Evolutionary conservation across 2,797 vertebrate species (phyloP).

Genomic region (Columba guinea): DNA sequence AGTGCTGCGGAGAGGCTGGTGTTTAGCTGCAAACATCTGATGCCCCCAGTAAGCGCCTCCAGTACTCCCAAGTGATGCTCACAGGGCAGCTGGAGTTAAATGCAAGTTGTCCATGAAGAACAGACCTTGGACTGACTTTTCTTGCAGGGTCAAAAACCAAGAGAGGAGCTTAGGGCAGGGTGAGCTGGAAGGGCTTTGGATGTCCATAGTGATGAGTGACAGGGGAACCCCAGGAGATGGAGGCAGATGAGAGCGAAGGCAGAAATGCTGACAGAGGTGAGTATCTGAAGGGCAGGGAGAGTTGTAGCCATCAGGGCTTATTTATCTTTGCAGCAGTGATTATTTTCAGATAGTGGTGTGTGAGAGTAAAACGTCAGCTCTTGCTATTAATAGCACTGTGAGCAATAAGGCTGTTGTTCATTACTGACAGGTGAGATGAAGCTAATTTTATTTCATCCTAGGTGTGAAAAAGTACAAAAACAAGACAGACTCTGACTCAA

Average conservation of each 20-base stretch:
- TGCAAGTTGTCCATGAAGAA: not conserved
- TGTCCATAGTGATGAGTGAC: not conserved
- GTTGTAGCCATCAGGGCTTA: not conserved
- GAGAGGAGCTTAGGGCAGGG: not conserved
- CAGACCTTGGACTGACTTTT: not conserved
- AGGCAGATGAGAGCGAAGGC: not conserved
- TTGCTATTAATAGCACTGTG: constrained; percentile 14
- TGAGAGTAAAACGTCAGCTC: constrained; percentile 32
- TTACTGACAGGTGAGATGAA: constrained; percentile 43
- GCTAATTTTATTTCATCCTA: constrained; percentile 19
- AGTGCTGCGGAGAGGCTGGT: not conserved
- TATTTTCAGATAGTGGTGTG: constrained; percentile 40
- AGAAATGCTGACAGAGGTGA: not conserved
- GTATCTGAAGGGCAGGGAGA: not conserved
- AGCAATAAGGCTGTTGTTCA: not conserved
- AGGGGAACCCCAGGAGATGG: not conserved
- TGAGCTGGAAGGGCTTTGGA: not conserved
- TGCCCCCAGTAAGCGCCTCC: not conserved
- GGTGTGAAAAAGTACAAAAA: not conserved
- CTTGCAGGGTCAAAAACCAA: not conserved
- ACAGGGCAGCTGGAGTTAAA: not conserved
- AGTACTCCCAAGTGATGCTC: not conserved
- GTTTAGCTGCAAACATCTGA: not conserved
- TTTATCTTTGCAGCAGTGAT: constrained; percentile 52
- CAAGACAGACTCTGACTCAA: not conserved